Base-by-base conservation (phyloP, 2,797 vertebrate species). In the Octomys mimax region DNA sequence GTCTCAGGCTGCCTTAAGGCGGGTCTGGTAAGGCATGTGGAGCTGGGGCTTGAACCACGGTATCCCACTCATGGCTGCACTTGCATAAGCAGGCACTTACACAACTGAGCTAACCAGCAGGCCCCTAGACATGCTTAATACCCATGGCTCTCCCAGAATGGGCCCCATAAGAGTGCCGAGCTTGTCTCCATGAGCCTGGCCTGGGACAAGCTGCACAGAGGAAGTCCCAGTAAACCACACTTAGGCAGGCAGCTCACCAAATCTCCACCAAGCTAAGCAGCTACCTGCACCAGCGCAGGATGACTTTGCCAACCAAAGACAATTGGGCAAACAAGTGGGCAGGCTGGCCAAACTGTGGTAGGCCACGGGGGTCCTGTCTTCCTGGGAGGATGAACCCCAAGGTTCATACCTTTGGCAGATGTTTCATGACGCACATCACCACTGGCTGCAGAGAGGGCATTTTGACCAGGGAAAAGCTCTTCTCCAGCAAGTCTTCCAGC, bases 381-480 rank as follows among this genome's bases (percentile, higher is more conserved):
- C 83, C 54, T 0, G 6, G 1, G 5, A 42, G 66, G 21, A 31
- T 19, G 9, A 36, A 39, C 54, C 19, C 8, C 9, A 39, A 0
- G 2, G 0, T 0, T 13, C 85, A 97, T 97, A 98, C 99, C 99
- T 99, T 99, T 42, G 99, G 99, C 52, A 99, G 97, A 97, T 99
- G 99, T 89, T 99, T 99, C 98, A 99, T 99, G 97, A 99, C 99
- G 81, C 99, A 99, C 99, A 99, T 99, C 39, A 99, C 99, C 84
- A 99, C 99, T 0, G 99, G 99, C 98, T 99, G 99, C 95, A 99
- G 99, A 1, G 99, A 99, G 0, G 99, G 99, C 99, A 99, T 99
- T 98, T 99, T 99, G 88, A 99, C 99, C n/a, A 99, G 96, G 0
- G 99, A 99, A 92, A 99, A 99, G 97, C 99, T 99, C 98, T 99